phyloP scores from a whole-genome alignment of 2,113 vertebrate genomes.

The Atrichornis clamosus region DNA sequence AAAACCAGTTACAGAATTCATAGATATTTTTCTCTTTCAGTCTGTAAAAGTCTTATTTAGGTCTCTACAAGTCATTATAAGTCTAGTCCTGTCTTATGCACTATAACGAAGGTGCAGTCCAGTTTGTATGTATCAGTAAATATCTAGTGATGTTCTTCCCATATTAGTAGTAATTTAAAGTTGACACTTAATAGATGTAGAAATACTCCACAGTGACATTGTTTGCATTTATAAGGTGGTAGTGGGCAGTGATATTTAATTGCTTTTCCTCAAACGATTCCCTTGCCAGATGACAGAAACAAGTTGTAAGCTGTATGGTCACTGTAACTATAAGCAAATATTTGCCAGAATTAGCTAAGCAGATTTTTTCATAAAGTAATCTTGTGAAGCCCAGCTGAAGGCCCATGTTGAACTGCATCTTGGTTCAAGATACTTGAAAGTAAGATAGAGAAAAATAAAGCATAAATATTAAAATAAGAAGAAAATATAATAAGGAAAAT shows the following conservation, averaged over 20 bases:
- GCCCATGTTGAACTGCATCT: background rate
- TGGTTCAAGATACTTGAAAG: background rate
- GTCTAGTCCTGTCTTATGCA: background rate
- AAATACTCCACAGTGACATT: background rate
- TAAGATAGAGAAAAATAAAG: background rate
- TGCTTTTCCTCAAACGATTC: conserved; percentile 11
- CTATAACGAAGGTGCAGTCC: background rate
- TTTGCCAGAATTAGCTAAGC: background rate
- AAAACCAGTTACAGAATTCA: background rate
- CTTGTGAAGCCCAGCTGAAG: background rate
- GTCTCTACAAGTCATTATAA: background rate
- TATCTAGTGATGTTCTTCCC: background rate
- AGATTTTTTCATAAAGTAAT: background rate
- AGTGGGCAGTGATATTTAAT: conserved; percentile 12
- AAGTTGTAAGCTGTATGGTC: background rate
- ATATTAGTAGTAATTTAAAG: background rate
- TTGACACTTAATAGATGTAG: background rate
- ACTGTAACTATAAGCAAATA: conserved; percentile 6
- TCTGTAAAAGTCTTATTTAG: background rate
- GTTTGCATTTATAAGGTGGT: conserved; percentile 22
- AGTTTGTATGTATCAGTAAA: background rate
- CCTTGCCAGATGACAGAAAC: background rate
- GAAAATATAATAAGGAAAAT: background rate
- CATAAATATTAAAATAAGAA: background rate
- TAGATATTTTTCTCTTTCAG: background rate